Base-by-base conservation (phyloP, 1,140 invertebrate species). In the Ooceraea biroi region DNA sequence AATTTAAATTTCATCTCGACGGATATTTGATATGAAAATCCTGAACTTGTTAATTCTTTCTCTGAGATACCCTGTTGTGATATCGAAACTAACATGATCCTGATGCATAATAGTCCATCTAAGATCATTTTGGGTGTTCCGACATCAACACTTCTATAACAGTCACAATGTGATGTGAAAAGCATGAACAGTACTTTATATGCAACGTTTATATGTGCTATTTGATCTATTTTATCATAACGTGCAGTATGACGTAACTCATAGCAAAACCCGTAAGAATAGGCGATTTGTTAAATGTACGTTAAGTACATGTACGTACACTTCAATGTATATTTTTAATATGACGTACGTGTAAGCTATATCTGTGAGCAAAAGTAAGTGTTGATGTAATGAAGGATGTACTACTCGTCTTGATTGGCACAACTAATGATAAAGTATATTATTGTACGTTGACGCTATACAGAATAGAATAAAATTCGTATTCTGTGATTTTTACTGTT, bases 251-350 rank as follows among this genome's bases (percentile, higher is more conserved):
- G 68, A 73, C 36, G 36, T 84, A 83, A 85, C 85, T 76, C 85
- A 86, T 90, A 91, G 85, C 74, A 84, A 84, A 86, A 87, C 82
- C 80, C 80, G 68, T 84, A 85, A 85, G 63, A 84, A 63, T 90
- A 90, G 72, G 61, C 61, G 83, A 90, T 83, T 91, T 88, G 86
- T 91, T 90, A 85, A 90, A 85, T 86, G 85, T 91, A 91, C 85
- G 87, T 89, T 77, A 82, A 86, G 78, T 85, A 88, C 85, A 90
- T 73, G 76, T 88, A 73, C 89, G 85, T 91, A 92, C 87, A 90
- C 87, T 91, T 91, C 90, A 91, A 93, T 90, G 91, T 92, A 92
- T 93, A 92, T 92, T 92, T 92, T 92, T 93, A 92, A 91, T 92
- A 92, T 92, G 88, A 91, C 90, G 36, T 90, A 89, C 65, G 46